phyloP scores from a whole-genome alignment of 2,888 invertebrate species.

The Tipula confusa region DNA sequence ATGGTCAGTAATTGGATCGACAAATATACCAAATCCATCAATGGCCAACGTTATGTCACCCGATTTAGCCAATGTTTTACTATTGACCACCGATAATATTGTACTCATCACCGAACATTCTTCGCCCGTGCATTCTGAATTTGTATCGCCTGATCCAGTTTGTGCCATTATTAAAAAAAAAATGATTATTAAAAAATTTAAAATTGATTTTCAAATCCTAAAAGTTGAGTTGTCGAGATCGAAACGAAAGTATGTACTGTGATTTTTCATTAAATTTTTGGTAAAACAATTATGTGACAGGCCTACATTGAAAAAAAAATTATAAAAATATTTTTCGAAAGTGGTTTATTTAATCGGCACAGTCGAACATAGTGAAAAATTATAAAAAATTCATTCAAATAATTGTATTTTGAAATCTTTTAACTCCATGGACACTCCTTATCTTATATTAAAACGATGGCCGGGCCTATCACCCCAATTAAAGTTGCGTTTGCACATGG shows the following conservation, averaged over 20 bases:
- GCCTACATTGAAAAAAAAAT: background rate
- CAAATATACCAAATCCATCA: slow-evolving; percentile 55
- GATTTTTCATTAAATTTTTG: no score
- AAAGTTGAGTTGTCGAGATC: background rate
- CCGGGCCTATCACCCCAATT: no score
- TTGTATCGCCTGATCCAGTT: background rate
- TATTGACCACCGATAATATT: background rate
- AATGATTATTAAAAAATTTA: background rate
- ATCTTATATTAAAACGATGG: no score
- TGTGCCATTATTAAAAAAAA: background rate
- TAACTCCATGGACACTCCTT: no score
- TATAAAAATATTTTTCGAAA: background rate
- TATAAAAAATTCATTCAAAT: no score
- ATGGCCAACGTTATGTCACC: slow-evolving; percentile 41
- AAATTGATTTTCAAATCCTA: no score
- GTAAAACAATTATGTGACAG: background rate
- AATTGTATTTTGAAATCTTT: no score
- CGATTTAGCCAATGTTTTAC: background rate
- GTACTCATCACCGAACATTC: background rate
- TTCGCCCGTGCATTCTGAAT: background rate
- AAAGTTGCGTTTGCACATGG: background rate
- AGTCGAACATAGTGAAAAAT: no score
- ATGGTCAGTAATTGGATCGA: slow-evolving; percentile 43
- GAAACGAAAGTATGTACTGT: no score
- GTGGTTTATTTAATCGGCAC: no score